Percentiles rank a stretch among this genome's conserved stretches.
Evolutionary conservation across 2,113 vertebrate genomes (phyloP).

Genomic region (Cyprinodon tularosa): DNA sequence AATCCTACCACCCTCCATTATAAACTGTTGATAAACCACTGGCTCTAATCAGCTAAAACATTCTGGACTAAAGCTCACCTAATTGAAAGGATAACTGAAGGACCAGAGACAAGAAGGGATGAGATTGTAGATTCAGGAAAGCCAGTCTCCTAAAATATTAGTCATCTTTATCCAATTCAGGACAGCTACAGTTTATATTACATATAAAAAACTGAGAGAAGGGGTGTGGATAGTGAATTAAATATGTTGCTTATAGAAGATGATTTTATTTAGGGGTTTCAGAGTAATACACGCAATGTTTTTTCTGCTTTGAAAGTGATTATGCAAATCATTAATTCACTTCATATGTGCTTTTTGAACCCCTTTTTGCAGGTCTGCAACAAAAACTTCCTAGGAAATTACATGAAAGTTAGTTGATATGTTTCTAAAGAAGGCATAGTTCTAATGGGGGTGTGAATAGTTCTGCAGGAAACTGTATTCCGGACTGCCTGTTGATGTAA

Average conservation of each 20-base stretch:
- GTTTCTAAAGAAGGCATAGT: neutral
- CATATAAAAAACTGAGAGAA: neutral
- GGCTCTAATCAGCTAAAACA: constrained; percentile 73
- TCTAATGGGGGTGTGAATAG: neutral
- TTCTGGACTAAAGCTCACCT: constrained; percentile 60
- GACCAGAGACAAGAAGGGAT: constrained; percentile 19
- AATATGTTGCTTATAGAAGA: too few relatives aligned
- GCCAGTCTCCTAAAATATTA: constrained; percentile 42
- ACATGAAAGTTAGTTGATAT: neutral
- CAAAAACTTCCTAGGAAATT: neutral
- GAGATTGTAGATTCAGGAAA: constrained; percentile 59
- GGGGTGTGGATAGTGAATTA: neutral
- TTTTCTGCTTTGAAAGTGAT: neutral
- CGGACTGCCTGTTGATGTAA: neutral
- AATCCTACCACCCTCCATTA: constrained; percentile 62
- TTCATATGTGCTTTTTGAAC: neutral
- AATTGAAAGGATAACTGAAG: constrained; percentile 71
- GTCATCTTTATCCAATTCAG: constrained; percentile 46
- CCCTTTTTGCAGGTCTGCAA: neutral
- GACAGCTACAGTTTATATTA: constrained; percentile 21
- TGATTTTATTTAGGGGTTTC: neutral
- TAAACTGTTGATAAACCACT: constrained; percentile 73
- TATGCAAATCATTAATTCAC: neutral
- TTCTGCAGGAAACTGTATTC: neutral
- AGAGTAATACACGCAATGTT: neutral